A percentile compares a stretch with the other conserved stretches of the same genome.
phyloP scores from a whole-genome alignment of 2,113 vertebrate species.

The Zosterops japonicus region DNA sequence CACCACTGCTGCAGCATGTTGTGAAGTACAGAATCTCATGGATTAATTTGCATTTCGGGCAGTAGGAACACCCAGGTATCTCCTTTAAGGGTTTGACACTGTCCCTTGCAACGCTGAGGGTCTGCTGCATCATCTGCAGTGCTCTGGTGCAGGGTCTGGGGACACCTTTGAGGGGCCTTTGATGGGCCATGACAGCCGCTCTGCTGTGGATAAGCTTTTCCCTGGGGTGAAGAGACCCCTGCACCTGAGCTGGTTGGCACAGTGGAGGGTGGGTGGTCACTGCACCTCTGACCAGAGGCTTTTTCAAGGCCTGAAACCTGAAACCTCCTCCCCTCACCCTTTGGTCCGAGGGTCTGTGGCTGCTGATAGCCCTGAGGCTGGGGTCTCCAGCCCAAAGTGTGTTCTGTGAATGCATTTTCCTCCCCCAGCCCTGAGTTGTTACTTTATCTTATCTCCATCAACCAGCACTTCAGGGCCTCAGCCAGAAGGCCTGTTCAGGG shows the following conservation, averaged over 20 bases:
- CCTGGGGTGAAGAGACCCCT: not conserved
- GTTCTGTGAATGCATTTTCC: not conserved
- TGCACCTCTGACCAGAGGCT: too few relatives aligned
- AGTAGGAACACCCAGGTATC: not conserved
- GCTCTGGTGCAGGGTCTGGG: not conserved
- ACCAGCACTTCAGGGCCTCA: not conserved
- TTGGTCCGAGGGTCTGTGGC: not conserved
- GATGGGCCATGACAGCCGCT: not conserved
- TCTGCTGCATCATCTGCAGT: not conserved
- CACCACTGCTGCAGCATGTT: accelerated
- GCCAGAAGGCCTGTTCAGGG: not conserved
- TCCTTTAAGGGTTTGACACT: not conserved
- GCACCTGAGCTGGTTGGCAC: not conserved
- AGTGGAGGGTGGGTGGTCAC: not conserved
- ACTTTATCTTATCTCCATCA: not conserved
- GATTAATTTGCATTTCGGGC: not conserved
- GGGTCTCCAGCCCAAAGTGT: too few relatives aligned
- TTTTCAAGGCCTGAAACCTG: not conserved
- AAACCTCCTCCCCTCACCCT: not conserved
- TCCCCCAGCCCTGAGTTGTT: not conserved
- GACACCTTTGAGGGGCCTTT: not conserved
- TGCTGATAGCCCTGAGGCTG: not conserved
- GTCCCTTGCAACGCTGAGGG: not conserved
- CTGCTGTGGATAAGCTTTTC: not conserved
- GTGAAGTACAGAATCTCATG: not conserved